These are phyloP conservation scores for Rafetus swinhoei DNA, from an alignment of 2,113 vertebrate species.

Conservation along the genomic window DNA sequence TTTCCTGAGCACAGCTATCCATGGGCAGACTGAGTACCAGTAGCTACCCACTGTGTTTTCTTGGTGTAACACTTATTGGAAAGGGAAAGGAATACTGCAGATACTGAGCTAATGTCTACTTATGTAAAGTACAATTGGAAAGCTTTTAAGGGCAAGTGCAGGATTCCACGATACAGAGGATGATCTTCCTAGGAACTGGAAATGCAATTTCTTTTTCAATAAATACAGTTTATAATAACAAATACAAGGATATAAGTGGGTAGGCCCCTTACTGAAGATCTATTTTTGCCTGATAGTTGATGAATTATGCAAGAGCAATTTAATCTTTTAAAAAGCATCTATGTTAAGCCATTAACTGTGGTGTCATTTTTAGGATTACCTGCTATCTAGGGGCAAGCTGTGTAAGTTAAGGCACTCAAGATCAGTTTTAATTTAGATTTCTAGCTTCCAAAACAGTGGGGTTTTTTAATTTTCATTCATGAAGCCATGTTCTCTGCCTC, in stretches of 20 bases:
- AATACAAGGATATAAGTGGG: fast-evolving
- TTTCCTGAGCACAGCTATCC: neutral
- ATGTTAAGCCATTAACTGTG: neutral
- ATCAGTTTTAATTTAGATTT: neutral
- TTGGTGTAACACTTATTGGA: neutral
- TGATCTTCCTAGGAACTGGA: neutral
- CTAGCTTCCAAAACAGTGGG: neutral
- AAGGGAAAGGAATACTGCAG: neutral
- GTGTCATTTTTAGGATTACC: neutral
- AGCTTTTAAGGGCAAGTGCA: fast-evolving
- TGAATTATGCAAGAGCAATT: neutral
- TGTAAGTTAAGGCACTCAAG: neutral
- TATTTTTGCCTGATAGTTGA: neutral
- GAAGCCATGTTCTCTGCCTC: neutral
- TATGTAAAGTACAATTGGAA: neutral
- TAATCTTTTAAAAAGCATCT: neutral
- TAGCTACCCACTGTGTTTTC: neutral
- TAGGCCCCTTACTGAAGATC: neutral
- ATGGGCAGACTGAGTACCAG: neutral
- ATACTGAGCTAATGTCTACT: neutral
- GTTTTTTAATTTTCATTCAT: neutral
- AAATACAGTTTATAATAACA: neutral
- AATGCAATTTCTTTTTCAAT: fast-evolving
- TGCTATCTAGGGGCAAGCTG: neutral
- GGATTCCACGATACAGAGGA: neutral